A percentile compares a stretch with the other conserved stretches of the same genome.
phyloP scores from a whole-genome alignment of 2,113 vertebrate genomes.

The Arizona elegans region DNA sequence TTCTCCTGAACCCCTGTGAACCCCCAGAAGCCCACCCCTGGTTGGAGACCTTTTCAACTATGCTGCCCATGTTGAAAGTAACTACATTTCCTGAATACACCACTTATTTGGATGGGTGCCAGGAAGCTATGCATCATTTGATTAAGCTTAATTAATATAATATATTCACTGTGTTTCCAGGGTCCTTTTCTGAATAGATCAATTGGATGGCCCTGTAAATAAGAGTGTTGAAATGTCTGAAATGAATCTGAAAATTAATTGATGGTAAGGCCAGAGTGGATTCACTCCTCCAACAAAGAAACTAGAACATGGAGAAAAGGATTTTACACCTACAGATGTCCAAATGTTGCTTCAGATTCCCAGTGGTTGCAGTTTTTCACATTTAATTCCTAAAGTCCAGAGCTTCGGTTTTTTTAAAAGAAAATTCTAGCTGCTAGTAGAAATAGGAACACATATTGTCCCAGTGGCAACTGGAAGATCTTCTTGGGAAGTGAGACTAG shows the following conservation, averaged over 20 bases:
- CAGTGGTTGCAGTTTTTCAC: not conserved
- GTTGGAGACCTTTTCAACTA: not conserved
- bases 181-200: too few relatives aligned
- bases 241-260: not conserved
- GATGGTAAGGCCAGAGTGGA: not conserved
- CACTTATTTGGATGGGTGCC: too few relatives aligned
- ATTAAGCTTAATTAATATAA: too few relatives aligned
- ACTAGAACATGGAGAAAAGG: not conserved
- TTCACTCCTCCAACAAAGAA: not conserved
- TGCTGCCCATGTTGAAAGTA: too few relatives aligned
- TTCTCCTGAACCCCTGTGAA: too few relatives aligned
- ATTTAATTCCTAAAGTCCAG: not conserved
- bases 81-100: too few relatives aligned
- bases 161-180: too few relatives aligned
- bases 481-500: not conserved
- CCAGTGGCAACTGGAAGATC: rapidly evolving
- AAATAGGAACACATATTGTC: not conserved
- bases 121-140: too few relatives aligned
- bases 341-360: not conserved
- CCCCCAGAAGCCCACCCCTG: too few relatives aligned
- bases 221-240: not conserved
- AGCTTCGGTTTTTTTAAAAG: not conserved
- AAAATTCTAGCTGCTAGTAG: not conserved
- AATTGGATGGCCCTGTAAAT: not conserved
- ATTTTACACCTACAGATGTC: not conserved